Conservation (phyloP, 2,797 vertebrate species). For the Glossophaga mutica region DNA sequence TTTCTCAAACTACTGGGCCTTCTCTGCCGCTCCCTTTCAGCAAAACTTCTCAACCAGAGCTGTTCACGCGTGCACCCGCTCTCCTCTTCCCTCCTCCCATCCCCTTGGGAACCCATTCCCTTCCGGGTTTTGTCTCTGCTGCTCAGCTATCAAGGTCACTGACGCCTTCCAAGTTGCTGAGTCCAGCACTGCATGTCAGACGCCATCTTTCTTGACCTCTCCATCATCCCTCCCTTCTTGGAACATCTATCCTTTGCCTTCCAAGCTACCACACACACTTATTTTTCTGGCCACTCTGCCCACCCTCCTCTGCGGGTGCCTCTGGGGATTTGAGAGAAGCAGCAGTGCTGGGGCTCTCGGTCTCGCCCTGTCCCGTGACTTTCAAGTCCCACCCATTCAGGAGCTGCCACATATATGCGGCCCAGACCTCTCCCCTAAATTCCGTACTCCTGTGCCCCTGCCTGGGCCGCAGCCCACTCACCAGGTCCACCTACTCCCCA, state of each 20-base stretch:
- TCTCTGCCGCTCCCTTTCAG: background rate
- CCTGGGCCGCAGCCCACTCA: background rate
- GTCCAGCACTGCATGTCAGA: background rate
- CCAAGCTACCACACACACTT: fast-evolving
- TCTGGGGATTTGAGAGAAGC: background rate
- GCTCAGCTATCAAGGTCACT: background rate
- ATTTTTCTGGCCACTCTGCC: background rate
- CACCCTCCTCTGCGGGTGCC: background rate
- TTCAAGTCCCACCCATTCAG: background rate
- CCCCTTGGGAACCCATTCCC: background rate
- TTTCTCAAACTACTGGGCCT: background rate
- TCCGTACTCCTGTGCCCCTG: fast-evolving
- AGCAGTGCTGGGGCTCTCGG: background rate
- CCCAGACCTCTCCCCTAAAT: background rate
- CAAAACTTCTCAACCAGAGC: background rate
- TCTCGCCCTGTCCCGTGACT: background rate
- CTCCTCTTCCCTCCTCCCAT: background rate
- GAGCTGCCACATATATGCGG: background rate
- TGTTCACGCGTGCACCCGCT: background rate
- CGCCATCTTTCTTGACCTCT: background rate
- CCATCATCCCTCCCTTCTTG: background rate
- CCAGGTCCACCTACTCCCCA: background rate
- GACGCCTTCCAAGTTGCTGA: background rate
- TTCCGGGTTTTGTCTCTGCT: background rate
- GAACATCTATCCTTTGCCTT: background rate